Conservation (phyloP, 2,888 invertebrate genomes). For the Clitarchus hookeri region DNA sequence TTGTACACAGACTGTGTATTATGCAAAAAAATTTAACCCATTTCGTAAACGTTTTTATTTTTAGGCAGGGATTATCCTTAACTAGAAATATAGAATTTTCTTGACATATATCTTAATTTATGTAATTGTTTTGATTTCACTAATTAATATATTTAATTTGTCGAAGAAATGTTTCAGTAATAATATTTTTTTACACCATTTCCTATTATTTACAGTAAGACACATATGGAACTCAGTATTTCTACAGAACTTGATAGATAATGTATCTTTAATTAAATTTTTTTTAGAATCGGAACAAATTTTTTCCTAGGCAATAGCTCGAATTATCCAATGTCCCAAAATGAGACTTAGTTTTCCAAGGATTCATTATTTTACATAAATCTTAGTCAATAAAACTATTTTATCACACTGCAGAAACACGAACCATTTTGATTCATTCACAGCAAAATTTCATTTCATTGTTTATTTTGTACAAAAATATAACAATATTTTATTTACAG, state of each 20-base stretch:
- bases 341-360: not conserved
- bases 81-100: not conserved
- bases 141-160: constrained; percentile 14
- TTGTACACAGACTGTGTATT: not conserved
- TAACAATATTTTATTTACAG: constrained; percentile 14
- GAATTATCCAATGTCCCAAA: not conserved
- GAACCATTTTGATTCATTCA: constrained; percentile 2
- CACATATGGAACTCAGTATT: constrained; percentile 7
- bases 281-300: not conserved
- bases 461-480: not conserved
- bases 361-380: not conserved
- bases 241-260: not conserved
- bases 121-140: not conserved
- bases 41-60: not conserved
- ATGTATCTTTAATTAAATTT: not conserved
- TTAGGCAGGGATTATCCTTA: not conserved
- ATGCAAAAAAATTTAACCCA: not conserved
- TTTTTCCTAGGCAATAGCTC: not conserved
- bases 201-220: constrained; percentile 14
- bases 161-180: not conserved
- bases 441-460: constrained; percentile 1
- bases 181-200: not conserved
- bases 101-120: not conserved
- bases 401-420: not conserved
- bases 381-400: not conserved